These are phyloP conservation scores for Drosophila tanythrix DNA, from an alignment of 2,888 invertebrate genomes.

Conservation along the genomic window DNA sequence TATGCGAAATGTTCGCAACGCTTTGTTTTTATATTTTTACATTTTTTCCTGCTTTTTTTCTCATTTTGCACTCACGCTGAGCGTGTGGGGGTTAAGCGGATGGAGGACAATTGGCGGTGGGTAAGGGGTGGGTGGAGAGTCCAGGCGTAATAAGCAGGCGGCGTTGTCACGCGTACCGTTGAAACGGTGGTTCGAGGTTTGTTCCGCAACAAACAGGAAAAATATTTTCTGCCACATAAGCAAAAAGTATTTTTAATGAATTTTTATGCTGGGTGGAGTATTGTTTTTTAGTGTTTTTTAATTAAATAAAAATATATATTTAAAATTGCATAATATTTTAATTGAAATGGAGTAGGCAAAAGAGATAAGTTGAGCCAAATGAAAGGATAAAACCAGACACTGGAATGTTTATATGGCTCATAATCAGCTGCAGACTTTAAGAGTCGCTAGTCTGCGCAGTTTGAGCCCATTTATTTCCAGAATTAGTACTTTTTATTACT, in stretches of 20 bases:
- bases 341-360: conserved; percentile 60
- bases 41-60: conserved; percentile 6
- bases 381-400: conserved; percentile 12
- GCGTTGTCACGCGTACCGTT: conserved; percentile 70
- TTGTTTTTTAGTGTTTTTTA: conserved; percentile 74
- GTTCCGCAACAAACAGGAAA: conserved; percentile 65
- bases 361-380: background rate
- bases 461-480: background rate
- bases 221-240: conserved; percentile 68
- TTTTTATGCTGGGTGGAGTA: conserved; percentile 64
- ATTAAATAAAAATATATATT: conserved; percentile 76
- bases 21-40: conserved; percentile 44
- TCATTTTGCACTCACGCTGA: conserved; percentile 19
- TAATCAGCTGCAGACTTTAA: conserved; percentile 15
- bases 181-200: conserved; percentile 36
- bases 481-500: background rate
- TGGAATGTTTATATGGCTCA: conserved; percentile 10
- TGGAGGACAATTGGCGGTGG: background rate
- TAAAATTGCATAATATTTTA: conserved; percentile 71
- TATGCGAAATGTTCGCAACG: conserved; percentile 65
- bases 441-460: background rate
- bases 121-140: background rate
- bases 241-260: conserved; percentile 77
- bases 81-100: conserved; percentile 32
- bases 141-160: conserved; percentile 69